Evolutionary conservation across 2,113 vertebrate genomes (phyloP), one percentile per base, ranked within the genome.

Genomic region (Stomatorhinus ivindoensis): DNA sequence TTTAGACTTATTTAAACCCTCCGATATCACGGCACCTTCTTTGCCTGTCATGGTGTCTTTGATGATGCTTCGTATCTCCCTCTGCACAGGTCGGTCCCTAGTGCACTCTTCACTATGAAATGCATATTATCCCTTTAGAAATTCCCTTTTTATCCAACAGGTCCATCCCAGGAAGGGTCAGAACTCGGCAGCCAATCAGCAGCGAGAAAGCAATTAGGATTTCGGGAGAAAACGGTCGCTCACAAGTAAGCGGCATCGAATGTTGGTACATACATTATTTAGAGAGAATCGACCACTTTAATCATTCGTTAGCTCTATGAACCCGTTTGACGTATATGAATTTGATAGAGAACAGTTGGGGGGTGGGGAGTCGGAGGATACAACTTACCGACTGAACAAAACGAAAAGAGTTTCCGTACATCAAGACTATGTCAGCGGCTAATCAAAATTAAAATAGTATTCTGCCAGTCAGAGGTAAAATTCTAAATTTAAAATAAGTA

Each of bases 111-210:
- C 94, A 94, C 95, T 94, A 94, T 93, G 92, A 93, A 96, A 96
- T 96, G 96, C 95, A 95, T 95, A 92, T 94, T 95, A 97, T 96
- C 95, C 96, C 93, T 95, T 96, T 95, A 96, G 95, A 96, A 97
- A 97, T 96, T 96, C 95, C 94, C 96, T 94, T 98, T 99, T 98
- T 98, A 98, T 98, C 97, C 97, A 97, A 97, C 97, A 97, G 97
- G 97, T 96, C 97, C 95, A 96, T 96, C 97, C 97, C 97, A 96
- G 95, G 96, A 94, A 95, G 96, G 97, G 97, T 97, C 96, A 97
- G 95, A 95, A 94, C 92, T 90, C 95, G 93, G 94, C 96, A 98
- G 96, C 98, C 98, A 99, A 99, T 99, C 97, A 97, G 95, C 94
- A 94, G 95, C 93, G 24, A 91, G 90, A 47, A 91, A 89, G 89